Percentiles rank a stretch among this genome's conserved stretches.
Conservation (phyloP, 1,140 invertebrate genomes). For the Maniola jurtina region DNA sequence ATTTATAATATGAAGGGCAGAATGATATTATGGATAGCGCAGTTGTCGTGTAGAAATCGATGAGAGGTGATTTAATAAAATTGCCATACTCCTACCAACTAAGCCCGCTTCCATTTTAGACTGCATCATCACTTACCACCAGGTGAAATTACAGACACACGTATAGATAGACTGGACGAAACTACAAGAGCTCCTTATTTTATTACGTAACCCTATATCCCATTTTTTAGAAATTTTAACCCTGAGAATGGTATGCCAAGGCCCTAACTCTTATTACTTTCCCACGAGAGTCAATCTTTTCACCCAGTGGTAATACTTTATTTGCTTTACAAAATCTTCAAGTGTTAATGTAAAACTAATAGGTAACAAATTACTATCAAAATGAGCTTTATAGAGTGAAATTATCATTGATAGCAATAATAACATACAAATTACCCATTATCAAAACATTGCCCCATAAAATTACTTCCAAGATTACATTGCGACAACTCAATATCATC, state of each 20-base stretch:
- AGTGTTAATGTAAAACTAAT: background rate
- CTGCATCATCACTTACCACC: no score
- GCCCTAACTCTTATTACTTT: background rate
- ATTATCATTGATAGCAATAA: background rate
- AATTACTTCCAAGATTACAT: slow-evolving; percentile 1
- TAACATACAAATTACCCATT: slow-evolving; percentile 2
- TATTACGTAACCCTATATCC: no score
- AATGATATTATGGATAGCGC: no score
- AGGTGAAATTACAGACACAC: no score
- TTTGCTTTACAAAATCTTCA: background rate
- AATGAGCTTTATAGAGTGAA: background rate
- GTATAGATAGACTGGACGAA: no score
- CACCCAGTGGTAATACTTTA: background rate
- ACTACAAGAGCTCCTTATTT: no score
- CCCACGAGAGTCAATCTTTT: background rate
- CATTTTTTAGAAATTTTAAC: no score
- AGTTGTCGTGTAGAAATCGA: no score
- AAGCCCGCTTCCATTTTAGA: no score
- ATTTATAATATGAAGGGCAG: no score
- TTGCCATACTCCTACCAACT: no score
- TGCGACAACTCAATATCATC: slow-evolving; percentile 14
- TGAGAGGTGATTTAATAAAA: no score
- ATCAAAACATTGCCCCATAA: slow-evolving; percentile 8
- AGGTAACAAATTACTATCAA: background rate
- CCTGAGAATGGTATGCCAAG: background rate